Base-by-base conservation (phyloP, 2,888 invertebrate genomes). In the Leptinotarsa juncta region DNA sequence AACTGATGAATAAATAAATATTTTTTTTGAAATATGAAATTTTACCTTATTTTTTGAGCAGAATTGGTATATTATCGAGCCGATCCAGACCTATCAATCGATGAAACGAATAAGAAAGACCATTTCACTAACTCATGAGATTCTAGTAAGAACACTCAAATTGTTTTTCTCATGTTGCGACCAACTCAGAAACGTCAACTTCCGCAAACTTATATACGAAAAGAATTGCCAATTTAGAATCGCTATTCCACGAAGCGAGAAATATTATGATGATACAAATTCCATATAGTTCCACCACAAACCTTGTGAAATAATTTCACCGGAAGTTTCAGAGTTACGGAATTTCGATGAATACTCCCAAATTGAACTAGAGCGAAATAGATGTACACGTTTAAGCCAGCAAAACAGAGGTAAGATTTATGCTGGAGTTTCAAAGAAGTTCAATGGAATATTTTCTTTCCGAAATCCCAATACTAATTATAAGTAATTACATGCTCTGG, bases 261-360 rank as follows among this genome's bases (percentile, higher is more conserved):
- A 60, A 60, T 60, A 60, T 60, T 60, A 4, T 16, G 26, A 15
- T 23, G 60, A 60, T 23, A 26, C 60, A 60, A 60, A 42, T 42
- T 42, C 42, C 42, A 42, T 42, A 42, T 42, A 42, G 18, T 53
- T 53, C 67, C 2, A 23, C 51, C 32, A 32, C 32, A 67, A 26
- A 67, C 50, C 50, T 67, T 20, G 51, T 67, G 51, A 67, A 51
- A 67, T 53, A 67, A 67, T 67, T 67, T 67, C 2, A 53, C 20
- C 5, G 53, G n/a, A 53, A 67, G 53, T 67, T 67, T 53, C 20
- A 14, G 67, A 67, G 51, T 67, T 67, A 23, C 67, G 26, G 67
- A 67, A 67, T 53, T 20, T 23, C 67, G 51, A 16, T 67, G 67
- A 67, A 67, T 67, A 67, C 67, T 67, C 53, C n/a, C 26, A 23